Percentiles rank a stretch among this genome's conserved stretches.
phyloP scores from a whole-genome alignment of 2,113 vertebrate genomes.

The Hemiscyllium ocellatum region DNA sequence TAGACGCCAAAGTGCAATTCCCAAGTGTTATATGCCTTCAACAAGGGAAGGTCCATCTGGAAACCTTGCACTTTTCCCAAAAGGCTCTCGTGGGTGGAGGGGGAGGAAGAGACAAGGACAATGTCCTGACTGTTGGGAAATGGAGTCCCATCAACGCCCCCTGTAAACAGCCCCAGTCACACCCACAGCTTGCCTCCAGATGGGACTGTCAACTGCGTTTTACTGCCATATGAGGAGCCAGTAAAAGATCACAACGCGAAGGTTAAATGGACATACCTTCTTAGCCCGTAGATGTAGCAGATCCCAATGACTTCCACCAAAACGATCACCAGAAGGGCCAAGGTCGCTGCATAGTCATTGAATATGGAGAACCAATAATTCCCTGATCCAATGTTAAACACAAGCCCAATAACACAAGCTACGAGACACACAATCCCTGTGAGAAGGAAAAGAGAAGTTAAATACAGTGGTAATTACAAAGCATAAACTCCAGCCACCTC shows the following conservation, averaged over 20 bases:
- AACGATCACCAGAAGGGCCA: conserved; percentile 81
- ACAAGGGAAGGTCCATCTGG: too few species aligned
- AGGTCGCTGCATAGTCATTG: conserved; percentile 78
- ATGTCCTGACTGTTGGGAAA: neutral
- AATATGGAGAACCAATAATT: conserved; percentile 94
- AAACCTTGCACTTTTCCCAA: too few species aligned
- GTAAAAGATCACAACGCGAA: neutral
- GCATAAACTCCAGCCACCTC: too few species aligned
- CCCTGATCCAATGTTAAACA: conserved; percentile 77
- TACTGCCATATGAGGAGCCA: too few species aligned
- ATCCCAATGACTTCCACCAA: conserved; percentile 72
- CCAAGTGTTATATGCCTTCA: too few species aligned
- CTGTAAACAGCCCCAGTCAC: too few species aligned
- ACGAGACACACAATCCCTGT: conserved; percentile 72
- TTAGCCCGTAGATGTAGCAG: conserved; percentile 81
- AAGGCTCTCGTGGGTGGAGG: neutral
- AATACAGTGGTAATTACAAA: neutral
- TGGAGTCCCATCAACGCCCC: too few species aligned
- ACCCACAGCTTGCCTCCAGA: too few species aligned
- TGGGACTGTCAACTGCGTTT: too few species aligned
- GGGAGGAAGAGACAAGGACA: too few species aligned
- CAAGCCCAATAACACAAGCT: conserved; percentile 67
- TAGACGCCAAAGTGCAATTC: too few species aligned
- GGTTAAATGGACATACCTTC: conserved; percentile 55
- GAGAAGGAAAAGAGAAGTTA: neutral